A percentile compares a stretch with the other conserved stretches of the same genome.
Conservation (phyloP, 2,113 vertebrate genomes). For the Hemicordylus capensis region DNA sequence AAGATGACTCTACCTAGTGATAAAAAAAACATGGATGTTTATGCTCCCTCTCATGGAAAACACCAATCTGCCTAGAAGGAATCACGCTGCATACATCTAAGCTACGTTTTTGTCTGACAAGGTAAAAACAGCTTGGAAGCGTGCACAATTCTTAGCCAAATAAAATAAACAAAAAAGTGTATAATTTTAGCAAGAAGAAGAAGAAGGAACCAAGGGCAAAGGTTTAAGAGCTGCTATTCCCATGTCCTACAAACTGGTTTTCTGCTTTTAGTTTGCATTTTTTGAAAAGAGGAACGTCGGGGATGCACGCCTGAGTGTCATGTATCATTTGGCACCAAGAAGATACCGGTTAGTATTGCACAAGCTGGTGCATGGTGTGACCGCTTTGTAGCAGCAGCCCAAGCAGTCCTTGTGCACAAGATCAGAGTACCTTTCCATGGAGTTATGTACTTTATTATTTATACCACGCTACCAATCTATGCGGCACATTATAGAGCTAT, state of each 20-base stretch:
- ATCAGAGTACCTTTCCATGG: background rate
- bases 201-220: background rate
- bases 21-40: too few relatives aligned
- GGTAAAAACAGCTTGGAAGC: background rate
- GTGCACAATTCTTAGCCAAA: background rate
- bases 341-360: background rate
- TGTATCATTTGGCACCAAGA: too few relatives aligned
- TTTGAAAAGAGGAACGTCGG: background rate
- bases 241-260: background rate
- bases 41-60: too few relatives aligned
- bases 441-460: background rate
- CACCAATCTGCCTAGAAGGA: too few relatives aligned
- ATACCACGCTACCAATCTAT: background rate
- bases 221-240: background rate
- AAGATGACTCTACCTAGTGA: too few relatives aligned
- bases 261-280: background rate
- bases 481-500: background rate
- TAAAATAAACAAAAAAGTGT: too few relatives aligned
- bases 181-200: too few relatives aligned
- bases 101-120: too few relatives aligned
- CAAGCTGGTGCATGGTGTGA: background rate
- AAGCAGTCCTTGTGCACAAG: too few relatives aligned
- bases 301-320: too few relatives aligned
- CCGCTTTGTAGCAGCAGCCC: background rate
- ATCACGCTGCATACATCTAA: too few relatives aligned